Evolutionary conservation across 2,888 invertebrate genomes (phyloP), one percentile per base, ranked within the genome.

Genomic region (Drosophila neotestacea): DNA sequence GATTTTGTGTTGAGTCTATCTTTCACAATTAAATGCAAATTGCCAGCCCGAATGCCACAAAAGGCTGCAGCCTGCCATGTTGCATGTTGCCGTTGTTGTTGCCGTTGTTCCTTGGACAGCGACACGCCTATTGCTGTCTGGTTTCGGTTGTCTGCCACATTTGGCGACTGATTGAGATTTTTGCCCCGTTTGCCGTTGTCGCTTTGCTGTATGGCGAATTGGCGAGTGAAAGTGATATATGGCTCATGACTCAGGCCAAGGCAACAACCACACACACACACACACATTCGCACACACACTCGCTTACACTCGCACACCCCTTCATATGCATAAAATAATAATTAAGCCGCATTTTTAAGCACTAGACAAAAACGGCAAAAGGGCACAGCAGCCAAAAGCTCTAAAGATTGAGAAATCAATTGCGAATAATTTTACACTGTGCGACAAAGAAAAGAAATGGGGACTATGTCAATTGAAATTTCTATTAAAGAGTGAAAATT

Each of bases 301-400:
- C 56, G 67, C 48, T 47, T 47, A 51, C 30, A 47, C n/a, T 44
- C n/a, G 44, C 74, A 73, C 79, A 63, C 66, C 73, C 77, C 81
- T 81, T 88, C 86, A 85, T 84, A 74, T 85, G 80, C 88, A 84
- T 84, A 84, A 84, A 85, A 85, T 69, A 83, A 85, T 75, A 84
- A 85, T 84, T 84, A 84, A 84, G 83, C 86, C 69, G 69, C 71
- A 80, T 84, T 80, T 85, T 88, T 83, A 79, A 79, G 86, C 83
- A 63, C 46, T 69, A 85, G 74, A 64, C 64, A 77, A 78, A 70
- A 70, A 81, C 28, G 58, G 67, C 74, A 72, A 68, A 77, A 84
- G 81, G 81, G 81, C 87, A 72, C 77, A 84, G 74, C 85, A 64
- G 77, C 74, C 87, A 51, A 77, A 78, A 63, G 44, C 22, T 64